Evolutionary conservation across 1,140 invertebrate species (phyloP).

Genomic region (Drosophila prosaltans): DNA sequence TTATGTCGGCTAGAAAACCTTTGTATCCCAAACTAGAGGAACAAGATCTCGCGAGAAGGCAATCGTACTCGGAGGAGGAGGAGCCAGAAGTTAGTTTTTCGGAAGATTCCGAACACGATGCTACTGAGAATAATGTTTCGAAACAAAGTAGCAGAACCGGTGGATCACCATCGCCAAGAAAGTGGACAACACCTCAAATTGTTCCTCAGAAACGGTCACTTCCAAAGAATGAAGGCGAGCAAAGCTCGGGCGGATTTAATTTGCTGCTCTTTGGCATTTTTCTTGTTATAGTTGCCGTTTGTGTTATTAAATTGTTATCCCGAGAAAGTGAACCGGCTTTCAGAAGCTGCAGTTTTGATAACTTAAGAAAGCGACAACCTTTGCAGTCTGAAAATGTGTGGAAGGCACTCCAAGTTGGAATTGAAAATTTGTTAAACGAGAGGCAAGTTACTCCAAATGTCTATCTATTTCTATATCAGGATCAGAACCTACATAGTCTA

Average conservation of each 20-base stretch:
- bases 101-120: not conserved
- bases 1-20: not conserved
- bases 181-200: not conserved
- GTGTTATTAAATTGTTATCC: not conserved
- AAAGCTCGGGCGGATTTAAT: constrained; percentile 8
- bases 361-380: constrained; percentile 21
- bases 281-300: not conserved
- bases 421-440: constrained; percentile 67
- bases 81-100: not conserved
- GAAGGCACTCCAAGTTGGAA: constrained; percentile 46
- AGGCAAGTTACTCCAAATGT: constrained; percentile 43
- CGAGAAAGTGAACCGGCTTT: not conserved
- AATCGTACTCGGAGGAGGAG: too few relatives aligned
- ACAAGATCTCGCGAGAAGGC: too few relatives aligned
- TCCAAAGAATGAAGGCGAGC: not conserved
- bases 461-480: constrained; percentile 60
- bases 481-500: constrained; percentile 34
- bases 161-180: not conserved
- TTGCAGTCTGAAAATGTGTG: constrained; percentile 48
- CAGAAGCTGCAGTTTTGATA: constrained; percentile 46
- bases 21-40: not conserved
- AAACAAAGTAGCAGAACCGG: not conserved
- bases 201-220: not conserved
- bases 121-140: not conserved
- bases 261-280: not conserved